A percentile compares a stretch with the other conserved stretches of the same genome.
Evolutionary conservation across 2,888 invertebrate genomes (phyloP).

Genomic region (Lobophora halterata): DNA sequence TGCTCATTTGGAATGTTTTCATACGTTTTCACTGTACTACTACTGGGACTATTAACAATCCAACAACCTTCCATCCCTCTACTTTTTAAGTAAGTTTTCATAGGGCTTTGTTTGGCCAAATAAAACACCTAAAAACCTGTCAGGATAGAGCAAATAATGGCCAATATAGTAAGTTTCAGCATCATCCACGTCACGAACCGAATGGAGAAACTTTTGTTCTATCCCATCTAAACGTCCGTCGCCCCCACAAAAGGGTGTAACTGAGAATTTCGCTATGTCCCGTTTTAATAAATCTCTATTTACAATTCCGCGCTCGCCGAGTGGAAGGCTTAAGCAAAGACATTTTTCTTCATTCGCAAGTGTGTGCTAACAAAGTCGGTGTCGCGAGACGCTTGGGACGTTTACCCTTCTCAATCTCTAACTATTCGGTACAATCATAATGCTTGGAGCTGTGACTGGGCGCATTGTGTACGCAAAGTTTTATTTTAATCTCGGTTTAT

Average conservation of each 20-base stretch:
- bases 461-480: constrained; percentile 36
- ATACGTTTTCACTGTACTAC: neutral
- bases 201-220: constrained; percentile 46
- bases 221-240: constrained; percentile 44
- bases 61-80: constrained; percentile 15
- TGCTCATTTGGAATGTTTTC: too few species aligned
- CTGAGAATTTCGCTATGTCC: constrained; percentile 61
- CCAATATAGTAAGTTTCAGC: constrained; percentile 23
- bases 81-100: neutral
- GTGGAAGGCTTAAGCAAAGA: constrained; percentile 75
- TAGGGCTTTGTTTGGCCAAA: neutral
- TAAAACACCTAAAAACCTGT: constrained; percentile 1
- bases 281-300: constrained; percentile 79
- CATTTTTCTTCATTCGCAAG: constrained; percentile 78
- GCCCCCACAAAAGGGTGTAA: constrained; percentile 55
- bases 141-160: constrained; percentile 15
- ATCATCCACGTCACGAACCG: constrained; percentile 29
- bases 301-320: constrained; percentile 68
- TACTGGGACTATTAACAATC: constrained; percentile 19
- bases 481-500: constrained; percentile 44
- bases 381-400: constrained; percentile 52
- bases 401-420: constrained; percentile 60
- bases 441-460: constrained; percentile 27
- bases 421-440: constrained; percentile 58
- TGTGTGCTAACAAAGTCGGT: constrained; percentile 70